Base-by-base conservation (phyloP, 1,140 invertebrate genomes). In the Bombyx mandarina region DNA sequence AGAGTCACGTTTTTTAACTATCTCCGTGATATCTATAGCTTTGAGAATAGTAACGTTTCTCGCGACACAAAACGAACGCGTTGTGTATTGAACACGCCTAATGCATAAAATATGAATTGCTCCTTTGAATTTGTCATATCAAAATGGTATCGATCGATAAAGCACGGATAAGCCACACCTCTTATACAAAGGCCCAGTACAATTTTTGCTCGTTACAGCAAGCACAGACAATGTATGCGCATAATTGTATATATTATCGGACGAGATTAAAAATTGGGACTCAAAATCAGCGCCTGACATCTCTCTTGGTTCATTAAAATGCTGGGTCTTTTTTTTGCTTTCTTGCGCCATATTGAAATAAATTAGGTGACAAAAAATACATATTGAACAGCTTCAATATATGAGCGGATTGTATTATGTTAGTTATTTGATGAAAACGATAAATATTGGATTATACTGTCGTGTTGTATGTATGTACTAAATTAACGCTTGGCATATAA, bases 31-130 rank as follows among this genome's bases (percentile, higher is more conserved):
- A 35, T 35, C 26, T 35, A 35, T 5, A 1, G 26, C 26, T 35
- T 35, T 35, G 26, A 35, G 26, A 35, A 35, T 35, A 35, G 26
- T 35, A 35, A 49, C 48, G 48, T 49, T 22, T 12, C 48, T 49
- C 10, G n/a, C 22, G 26, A 35, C 35, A 44, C 43, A 53, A 9
- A 44, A 53, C 45, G 47, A 35, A 50, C 8, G 56, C 54, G 49
- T 62, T 35, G 26, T 35, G n/a, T 51, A 65, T 74, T 59, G 65
- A 66, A 70, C 62, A 74, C 66, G 62, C 58, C 69, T 74, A 73
- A 79, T 79, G 72, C 76, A 79, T 82, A 79, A 82, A 79, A 82
- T 79, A 82, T 82, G 72, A 75, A 74, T 75, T 54, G 61, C 64
- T 62, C 66, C 69, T 74, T 74, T 78, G 75, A 79, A 81, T 80